Evolutionary conservation across 2,888 invertebrate genomes (phyloP), one percentile per base, ranked within the genome.

Genomic region (Cataglyphis livida): DNA sequence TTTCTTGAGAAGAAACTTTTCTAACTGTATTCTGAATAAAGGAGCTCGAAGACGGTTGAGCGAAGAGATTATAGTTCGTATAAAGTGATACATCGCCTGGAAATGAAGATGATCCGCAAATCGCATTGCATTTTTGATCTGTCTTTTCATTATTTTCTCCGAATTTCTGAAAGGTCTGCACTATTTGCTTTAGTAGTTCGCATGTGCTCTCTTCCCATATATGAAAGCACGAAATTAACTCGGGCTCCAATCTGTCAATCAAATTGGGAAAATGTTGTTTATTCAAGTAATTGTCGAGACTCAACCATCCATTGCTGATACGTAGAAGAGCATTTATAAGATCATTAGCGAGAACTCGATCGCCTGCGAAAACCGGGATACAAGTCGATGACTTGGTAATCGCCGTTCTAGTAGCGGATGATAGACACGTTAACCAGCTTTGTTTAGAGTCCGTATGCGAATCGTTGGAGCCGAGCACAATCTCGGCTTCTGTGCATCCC

Each of bases 31-130:
- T 25, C n/a, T 81, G 85, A 65, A 62, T 44, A 7, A 70, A 21
- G 10, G 74, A 71, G 51, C 25, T 76, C 66, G 86, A 78, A 74
- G 89, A 78, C 87, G 68, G 15, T 15, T 92, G 79, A 32, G 82
- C 38, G 54, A 87, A 83, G 41, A 94, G 85, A 68, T 93, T 92
- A 32, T 85, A 84, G 9, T 82, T 90, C n/a, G 92, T 90, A 81
- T 94, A 93, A 18, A 93, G 88, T 3, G 93, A 92, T 12, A 93
- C 92, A 15, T 94, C 93, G n/a, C 94, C 94, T 25, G 94, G 94
- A 82, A 93, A 93, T n/a, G 78, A 79, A 10, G 93, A 93, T 28
- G 87, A 81, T 25, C 78, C 87, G 2, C 86, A 66, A n/a, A 81
- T 84, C 7, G 90, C 85, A 18, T 62, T 75, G 64, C 86, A 84